Evolutionary conservation across 2,113 vertebrate genomes (phyloP).

Genomic region (Syngnathus scovelli): DNA sequence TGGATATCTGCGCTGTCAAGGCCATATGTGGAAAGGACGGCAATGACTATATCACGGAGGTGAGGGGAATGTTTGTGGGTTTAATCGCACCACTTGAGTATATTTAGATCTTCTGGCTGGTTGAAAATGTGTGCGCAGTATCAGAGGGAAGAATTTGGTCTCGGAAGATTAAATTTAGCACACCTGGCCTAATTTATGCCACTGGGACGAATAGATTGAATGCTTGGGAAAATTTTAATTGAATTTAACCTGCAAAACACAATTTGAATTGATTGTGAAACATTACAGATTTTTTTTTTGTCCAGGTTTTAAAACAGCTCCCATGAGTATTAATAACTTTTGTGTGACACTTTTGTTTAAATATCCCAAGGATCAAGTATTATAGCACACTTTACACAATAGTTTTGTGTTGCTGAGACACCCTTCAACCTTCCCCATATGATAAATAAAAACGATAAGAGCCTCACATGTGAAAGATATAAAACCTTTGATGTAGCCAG

Average conservation of each 20-base stretch:
- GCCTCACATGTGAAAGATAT: neutral
- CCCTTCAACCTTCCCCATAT: neutral
- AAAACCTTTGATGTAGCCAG: neutral
- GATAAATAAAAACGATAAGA: neutral
- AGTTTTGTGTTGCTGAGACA: neutral
- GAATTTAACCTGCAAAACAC: slow-evolving; percentile 30
- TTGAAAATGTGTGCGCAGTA: slow-evolving; percentile 6
- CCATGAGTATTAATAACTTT: neutral
- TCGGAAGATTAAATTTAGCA: slow-evolving; percentile 33
- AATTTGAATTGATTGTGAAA: neutral
- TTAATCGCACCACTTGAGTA: neutral
- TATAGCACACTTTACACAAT: neutral
- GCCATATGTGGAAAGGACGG: slow-evolving; percentile 96
- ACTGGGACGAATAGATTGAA: slow-evolving; percentile 9
- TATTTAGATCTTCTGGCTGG: slow-evolving; percentile 7
- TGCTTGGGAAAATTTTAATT: slow-evolving; percentile 21
- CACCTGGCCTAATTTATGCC: slow-evolving; percentile 37
- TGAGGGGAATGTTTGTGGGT: slow-evolving; percentile 47
- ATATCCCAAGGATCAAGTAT: neutral
- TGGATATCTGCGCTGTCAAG: slow-evolving; percentile 97
- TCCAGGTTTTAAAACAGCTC: neutral
- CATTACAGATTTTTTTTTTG: neutral
- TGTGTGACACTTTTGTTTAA: neutral
- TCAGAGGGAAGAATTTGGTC: slow-evolving; percentile 17
- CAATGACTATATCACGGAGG: slow-evolving; percentile 98